phyloP scores from a whole-genome alignment of 1,140 invertebrate genomes.

The Drosophila novamexicana region DNA sequence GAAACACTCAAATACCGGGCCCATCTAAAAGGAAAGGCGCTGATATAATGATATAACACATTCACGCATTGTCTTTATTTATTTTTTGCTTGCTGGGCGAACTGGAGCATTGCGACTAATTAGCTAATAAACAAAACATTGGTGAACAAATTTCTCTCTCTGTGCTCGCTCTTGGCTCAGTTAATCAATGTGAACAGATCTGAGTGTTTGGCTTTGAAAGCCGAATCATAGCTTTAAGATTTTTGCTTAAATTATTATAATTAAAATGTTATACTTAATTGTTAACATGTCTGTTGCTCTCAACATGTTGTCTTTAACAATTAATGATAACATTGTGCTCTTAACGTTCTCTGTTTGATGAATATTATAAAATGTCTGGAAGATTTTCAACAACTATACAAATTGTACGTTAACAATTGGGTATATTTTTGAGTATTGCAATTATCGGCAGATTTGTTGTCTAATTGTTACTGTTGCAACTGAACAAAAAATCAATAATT shows the following conservation, averaged over 20 bases:
- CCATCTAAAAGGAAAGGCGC: constrained; percentile 46
- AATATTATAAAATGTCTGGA: too few species aligned
- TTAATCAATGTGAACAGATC: constrained; percentile 23
- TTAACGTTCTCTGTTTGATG: neutral
- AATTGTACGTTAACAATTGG: too few species aligned
- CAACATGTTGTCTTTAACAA: neutral
- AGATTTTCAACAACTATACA: too few species aligned
- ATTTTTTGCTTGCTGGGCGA: constrained; percentile 25
- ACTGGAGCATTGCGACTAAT: constrained; percentile 72
- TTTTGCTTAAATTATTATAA: constrained; percentile 11
- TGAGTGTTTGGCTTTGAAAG: neutral
- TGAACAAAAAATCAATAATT: too few species aligned
- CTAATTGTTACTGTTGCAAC: too few species aligned
- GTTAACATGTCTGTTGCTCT: neutral
- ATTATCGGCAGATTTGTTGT: too few species aligned
- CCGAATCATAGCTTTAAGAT: neutral
- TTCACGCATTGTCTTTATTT: constrained; percentile 51
- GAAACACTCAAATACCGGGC: constrained; percentile 43
- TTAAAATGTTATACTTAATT: neutral
- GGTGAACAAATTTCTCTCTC: neutral
- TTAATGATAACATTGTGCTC: neutral
- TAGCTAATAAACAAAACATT: constrained; percentile 52
- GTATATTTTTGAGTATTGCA: too few species aligned
- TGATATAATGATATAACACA: constrained; percentile 51
- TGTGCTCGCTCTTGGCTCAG: neutral